Base-by-base conservation (phyloP, 2,888 invertebrate species). In the Acronicta leporina region DNA sequence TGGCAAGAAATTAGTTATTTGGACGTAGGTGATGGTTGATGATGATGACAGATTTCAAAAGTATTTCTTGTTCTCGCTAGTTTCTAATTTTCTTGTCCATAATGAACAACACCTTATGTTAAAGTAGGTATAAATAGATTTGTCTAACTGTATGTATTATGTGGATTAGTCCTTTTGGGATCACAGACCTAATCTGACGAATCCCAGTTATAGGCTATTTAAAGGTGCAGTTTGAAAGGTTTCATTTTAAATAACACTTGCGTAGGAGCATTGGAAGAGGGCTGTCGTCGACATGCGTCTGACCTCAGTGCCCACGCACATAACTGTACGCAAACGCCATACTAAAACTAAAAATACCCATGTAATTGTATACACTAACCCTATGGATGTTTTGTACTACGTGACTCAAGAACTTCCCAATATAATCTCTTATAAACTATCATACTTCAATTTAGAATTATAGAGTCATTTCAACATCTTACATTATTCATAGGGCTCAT, bases 241-340 rank as follows among this genome's bases (percentile, higher is more conserved):
- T 63, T 66, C 73, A 73, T 38, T 75, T 68, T 52, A 49, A 40
- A 48, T 73, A 60, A 20, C 20, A 20, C 61, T 46, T 61, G 81
- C 80, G 87, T 88, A 79, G 87, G 90, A 79, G 87, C 84, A 54
- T 79, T 53, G 79, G 82, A 78, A 73, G 79, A 81, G 82, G 77
- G 71, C 77, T 81, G 82, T 83, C 82, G 82, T 69, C 66, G 61
- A 81, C 79, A 81, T 84, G 80, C 82, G 78, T 75, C 80, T 84
- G 85, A 85, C 83, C 84, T 82, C 79, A 77, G 47, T 68, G 81
- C 93, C 92, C 88, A 92, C 92, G 86, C 89, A 71, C 61, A 70
- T 92, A 92, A 91, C 92, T 87, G 92, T 91, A 86, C 62, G 63
- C 68, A 52, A 54, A 51, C 63, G 50, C 48, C 46, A 53, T 25